A percentile compares a stretch with the other conserved stretches of the same genome.
Conservation (phyloP, 2,113 vertebrate species). For the Gambusia holbrooki region DNA sequence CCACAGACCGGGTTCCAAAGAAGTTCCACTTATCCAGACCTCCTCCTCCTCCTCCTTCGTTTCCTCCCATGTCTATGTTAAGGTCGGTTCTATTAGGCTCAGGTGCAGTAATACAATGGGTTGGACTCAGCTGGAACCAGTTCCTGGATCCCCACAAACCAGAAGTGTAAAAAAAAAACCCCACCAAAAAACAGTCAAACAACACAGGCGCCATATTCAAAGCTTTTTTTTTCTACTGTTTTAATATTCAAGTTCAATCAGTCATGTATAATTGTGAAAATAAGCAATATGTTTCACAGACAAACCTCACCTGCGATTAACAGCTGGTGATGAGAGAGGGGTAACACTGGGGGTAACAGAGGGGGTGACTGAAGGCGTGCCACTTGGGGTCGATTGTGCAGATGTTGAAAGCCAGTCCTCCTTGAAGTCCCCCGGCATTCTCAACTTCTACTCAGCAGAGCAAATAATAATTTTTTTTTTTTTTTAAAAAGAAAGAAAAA, state of each 20-base stretch:
- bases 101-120: constrained; percentile 75
- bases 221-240: too few species aligned
- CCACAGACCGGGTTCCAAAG: constrained; percentile 85
- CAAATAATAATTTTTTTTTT: not conserved
- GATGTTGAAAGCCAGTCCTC: constrained; percentile 90
- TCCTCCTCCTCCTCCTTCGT: constrained; percentile 68
- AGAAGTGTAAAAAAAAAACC: not conserved
- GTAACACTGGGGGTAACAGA: constrained; percentile 83
- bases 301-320: constrained; percentile 82
- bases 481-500: not conserved
- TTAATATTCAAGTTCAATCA: not conserved
- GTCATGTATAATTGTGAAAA: not conserved
- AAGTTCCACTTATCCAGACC: constrained; percentile 86
- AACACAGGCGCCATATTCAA: not conserved
- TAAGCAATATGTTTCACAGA: not conserved
- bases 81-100: constrained; percentile 75
- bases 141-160: constrained; percentile 72
- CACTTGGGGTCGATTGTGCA: constrained; percentile 87
- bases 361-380: constrained; percentile 80
- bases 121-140: constrained; percentile 88
- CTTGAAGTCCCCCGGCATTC: constrained; percentile 88
- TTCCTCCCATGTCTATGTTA: constrained; percentile 76
- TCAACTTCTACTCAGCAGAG: constrained; percentile 85
- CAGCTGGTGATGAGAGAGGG: constrained; percentile 87
- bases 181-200: not conserved